Conservation (phyloP, 2,888 invertebrate genomes). For the Incurvaria masculella region DNA sequence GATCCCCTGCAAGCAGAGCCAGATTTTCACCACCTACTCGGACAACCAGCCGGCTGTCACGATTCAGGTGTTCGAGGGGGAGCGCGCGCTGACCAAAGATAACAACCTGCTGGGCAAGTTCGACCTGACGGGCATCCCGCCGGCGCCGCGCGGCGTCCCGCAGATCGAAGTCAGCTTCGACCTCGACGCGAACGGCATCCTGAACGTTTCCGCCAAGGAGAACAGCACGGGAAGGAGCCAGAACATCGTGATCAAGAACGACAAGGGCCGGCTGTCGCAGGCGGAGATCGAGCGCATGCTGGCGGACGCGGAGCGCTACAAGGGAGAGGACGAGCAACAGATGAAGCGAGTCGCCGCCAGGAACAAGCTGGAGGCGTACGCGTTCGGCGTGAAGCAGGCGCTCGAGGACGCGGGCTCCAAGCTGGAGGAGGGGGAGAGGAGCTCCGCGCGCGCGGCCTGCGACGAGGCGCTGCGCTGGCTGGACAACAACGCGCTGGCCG, state of each 20-base stretch:
- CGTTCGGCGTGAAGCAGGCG: slow-evolving; percentile 36
- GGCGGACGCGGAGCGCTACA: slow-evolving; percentile 68
- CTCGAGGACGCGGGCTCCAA: slow-evolving; percentile 55
- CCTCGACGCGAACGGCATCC: slow-evolving; percentile 56
- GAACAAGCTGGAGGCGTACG: slow-evolving; percentile 67
- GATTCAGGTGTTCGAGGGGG: slow-evolving; percentile 66
- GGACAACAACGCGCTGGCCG: slow-evolving; percentile 71
- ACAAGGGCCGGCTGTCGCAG: slow-evolving; percentile 59
- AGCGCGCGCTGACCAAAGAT: slow-evolving; percentile 68
- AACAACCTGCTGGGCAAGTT: slow-evolving; percentile 55
- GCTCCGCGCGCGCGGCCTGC: slow-evolving; percentile 59
- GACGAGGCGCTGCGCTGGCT: slow-evolving; percentile 67
- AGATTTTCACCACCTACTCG: slow-evolving; percentile 68
- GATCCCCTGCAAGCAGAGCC: slow-evolving; percentile 62
- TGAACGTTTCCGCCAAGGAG: slow-evolving; percentile 69
- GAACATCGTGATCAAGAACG: slow-evolving; percentile 76
- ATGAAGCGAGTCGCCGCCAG: slow-evolving; percentile 61
- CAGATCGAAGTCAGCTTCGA: slow-evolving; percentile 57
- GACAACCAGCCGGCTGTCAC: slow-evolving; percentile 70
- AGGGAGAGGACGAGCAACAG: slow-evolving; percentile 67
- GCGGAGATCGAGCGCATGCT: slow-evolving; percentile 68
- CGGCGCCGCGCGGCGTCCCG: slow-evolving; percentile 62
- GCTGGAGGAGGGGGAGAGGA: slow-evolving; percentile 63
- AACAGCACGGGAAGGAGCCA: slow-evolving; percentile 59
- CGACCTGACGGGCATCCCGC: slow-evolving; percentile 66